Base-by-base conservation (phyloP, 2,888 invertebrate species). In the Pachliopta kotzebuea region DNA sequence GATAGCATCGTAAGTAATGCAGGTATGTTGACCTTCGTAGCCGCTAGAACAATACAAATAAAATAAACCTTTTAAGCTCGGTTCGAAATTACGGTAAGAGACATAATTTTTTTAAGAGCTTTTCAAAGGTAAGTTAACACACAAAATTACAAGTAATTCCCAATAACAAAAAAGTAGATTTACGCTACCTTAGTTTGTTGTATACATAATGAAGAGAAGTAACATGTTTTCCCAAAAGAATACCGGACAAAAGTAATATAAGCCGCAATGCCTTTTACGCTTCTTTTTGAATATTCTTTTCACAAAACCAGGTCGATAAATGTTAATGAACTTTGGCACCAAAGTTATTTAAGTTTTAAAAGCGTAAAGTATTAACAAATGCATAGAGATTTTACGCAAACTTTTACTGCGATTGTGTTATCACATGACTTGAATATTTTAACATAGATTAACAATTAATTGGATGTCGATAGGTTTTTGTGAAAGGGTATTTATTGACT, bases 1-100 rank as follows among this genome's bases (percentile, higher is more conserved):
- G 67, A 97, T 94, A 60, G 97, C 96, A 76, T 97, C 97, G 82
- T 96, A 97, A 7, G 97, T 97, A 81, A 97, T 97, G 85, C 97
- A 98, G 67, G 95, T 95, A 70, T 95, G 94, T 60, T 95, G 94
- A 57, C 94, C 94, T 74, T 94, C 94, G 76, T 94, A 94, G 21
- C 93, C 93, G 68, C 95, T 95, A 92, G 63, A 93, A 93, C 76
- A 85, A 87, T 79, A 77, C 61, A 67, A 61, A 54, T 59, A 29
- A 26, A 52, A 60, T 63, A 24, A 37, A 52, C 37, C 52, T 60
- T 23, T 52, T 52, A 8, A 1, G 14, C 14, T 52, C 45, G 18
- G 6, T 6, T n/a, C 45, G n/a, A 14, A 11, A 37, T 37, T 37
- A 14, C 37, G 14, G 11, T 37, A 0, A 37, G 11, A 37, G 11